phyloP scores from a whole-genome alignment of 2,113 vertebrate species.

The Cottus gobio region DNA sequence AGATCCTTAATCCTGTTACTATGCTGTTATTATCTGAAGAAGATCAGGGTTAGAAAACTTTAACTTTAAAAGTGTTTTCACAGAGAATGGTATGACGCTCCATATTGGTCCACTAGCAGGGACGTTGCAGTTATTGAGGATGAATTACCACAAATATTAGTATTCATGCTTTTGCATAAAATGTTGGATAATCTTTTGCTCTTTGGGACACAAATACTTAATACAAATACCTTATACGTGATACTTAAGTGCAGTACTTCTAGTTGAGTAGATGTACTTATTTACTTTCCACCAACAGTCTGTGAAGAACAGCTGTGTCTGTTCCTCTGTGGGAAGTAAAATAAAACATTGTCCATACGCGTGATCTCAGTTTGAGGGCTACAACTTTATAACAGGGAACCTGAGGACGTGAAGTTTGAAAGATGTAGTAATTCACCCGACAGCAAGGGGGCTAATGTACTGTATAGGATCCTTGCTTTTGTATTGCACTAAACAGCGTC shows the following conservation, averaged over 20 bases:
- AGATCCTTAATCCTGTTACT: neutral
- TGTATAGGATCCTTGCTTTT: neutral
- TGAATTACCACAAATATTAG: neutral
- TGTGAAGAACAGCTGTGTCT: neutral
- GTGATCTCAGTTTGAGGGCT: neutral
- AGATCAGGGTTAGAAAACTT: neutral
- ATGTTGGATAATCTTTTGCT: neutral
- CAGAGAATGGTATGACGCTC: neutral
- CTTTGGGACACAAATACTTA: neutral
- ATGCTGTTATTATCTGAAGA: neutral
- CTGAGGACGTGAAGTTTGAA: neutral
- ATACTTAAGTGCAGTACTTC: neutral
- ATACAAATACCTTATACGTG: neutral
- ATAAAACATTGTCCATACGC: neutral
- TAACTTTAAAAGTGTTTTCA: neutral
- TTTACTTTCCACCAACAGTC: neutral
- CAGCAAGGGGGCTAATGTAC: neutral
- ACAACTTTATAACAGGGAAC: conserved; percentile 2
- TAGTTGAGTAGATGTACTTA: neutral
- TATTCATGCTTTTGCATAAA: neutral
- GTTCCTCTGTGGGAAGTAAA: neutral
- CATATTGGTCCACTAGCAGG: neutral
- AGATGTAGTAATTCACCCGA: neutral
- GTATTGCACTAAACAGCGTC: neutral
- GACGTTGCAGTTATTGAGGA: neutral